Percentiles rank a stretch among this genome's conserved stretches.
Evolutionary conservation across 2,888 invertebrate genomes (phyloP).

Genomic region (Torymus aiolomorphi): DNA sequence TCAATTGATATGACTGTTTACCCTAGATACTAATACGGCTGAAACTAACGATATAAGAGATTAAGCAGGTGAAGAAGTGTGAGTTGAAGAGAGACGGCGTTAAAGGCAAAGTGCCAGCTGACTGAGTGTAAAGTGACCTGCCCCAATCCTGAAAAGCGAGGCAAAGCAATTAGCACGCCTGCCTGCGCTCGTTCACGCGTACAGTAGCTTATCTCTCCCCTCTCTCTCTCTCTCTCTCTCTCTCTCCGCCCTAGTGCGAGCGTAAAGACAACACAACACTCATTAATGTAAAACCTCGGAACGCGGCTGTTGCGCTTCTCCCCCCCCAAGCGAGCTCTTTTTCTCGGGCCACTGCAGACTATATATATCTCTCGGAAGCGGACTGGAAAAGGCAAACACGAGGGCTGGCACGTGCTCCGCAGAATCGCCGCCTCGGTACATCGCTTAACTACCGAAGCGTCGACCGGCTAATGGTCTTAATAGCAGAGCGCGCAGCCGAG

Average conservation of each 20-base stretch:
- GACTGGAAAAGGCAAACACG: background rate
- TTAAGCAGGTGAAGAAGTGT: background rate
- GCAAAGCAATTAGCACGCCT: slow-evolving; percentile 63
- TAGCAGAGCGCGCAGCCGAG: slow-evolving; percentile 40
- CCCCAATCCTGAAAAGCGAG: slow-evolving; percentile 63
- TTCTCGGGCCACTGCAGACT: slow-evolving; percentile 2
- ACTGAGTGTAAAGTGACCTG: slow-evolving; percentile 65
- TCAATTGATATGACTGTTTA: too few species aligned
- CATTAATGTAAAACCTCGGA: slow-evolving; percentile 1
- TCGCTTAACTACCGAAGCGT: slow-evolving; percentile 55
- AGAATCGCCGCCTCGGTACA: slow-evolving; percentile 56
- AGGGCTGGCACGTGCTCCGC: slow-evolving; percentile 21
- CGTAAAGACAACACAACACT: background rate
- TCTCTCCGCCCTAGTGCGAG: too few species aligned
- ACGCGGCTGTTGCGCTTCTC: too few species aligned
- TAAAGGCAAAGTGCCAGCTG: slow-evolving; percentile 45
- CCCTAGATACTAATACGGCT: too few species aligned
- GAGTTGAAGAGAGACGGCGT: background rate
- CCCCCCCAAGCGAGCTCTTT: slow-evolving; percentile 10
- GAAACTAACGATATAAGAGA: too few species aligned
- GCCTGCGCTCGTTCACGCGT: slow-evolving; percentile 35
- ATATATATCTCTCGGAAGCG: background rate
- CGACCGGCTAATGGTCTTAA: slow-evolving; percentile 64
- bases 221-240: background rate
- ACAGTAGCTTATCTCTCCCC: slow-evolving; percentile 60